A percentile compares a stretch with the other conserved stretches of the same genome.
These are phyloP conservation scores for Agonopterix alstromeriana DNA, from an alignment of 2,888 invertebrate genomes.

Conservation along the genomic window DNA sequence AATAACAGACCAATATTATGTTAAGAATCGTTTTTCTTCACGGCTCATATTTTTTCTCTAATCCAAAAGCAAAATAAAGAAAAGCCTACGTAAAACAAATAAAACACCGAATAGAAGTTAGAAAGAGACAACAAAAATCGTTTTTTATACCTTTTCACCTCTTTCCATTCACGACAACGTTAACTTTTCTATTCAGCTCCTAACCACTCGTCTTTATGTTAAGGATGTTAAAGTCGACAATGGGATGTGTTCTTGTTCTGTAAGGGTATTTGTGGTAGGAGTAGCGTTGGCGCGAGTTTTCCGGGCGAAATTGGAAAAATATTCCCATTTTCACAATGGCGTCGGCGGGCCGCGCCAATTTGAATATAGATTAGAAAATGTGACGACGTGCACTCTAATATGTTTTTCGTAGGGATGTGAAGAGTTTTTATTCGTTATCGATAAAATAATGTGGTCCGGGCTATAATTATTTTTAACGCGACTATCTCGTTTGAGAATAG, in stretches of 20 bases:
- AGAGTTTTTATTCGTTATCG: too few relatives aligned
- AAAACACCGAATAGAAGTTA: conserved; percentile 22
- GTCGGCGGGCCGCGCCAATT: conserved; percentile 59
- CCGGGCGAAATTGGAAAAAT: conserved; percentile 71
- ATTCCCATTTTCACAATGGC: conserved; percentile 65
- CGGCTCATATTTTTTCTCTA: too few relatives aligned
- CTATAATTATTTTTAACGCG: too few relatives aligned
- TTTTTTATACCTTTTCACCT: conserved; percentile 37
- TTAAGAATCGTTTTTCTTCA: too few relatives aligned
- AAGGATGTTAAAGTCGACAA: not conserved
- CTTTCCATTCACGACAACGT: conserved; percentile 24
- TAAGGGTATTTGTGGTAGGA: not conserved
- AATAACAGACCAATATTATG: too few relatives aligned
- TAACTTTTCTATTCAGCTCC: conserved; percentile 6
- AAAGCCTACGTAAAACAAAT: not conserved
- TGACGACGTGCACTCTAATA: conserved; percentile 67
- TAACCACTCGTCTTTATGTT: not conserved
- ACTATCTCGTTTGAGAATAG: too few relatives aligned
- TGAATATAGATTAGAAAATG: conserved; percentile 75
- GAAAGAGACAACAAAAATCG: conserved; percentile 39
- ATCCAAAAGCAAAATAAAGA: too few relatives aligned
- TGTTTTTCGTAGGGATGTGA: conserved; percentile 45
- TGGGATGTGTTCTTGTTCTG: not conserved
- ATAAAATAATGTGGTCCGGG: too few relatives aligned
- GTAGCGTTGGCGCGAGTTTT: conserved; percentile 46